Evolutionary conservation across 37 sponge, comb jelly and placozoan genomes (phyloP), one percentile per base, ranked within the genome.

Genomic region (Beroe ovata): DNA sequence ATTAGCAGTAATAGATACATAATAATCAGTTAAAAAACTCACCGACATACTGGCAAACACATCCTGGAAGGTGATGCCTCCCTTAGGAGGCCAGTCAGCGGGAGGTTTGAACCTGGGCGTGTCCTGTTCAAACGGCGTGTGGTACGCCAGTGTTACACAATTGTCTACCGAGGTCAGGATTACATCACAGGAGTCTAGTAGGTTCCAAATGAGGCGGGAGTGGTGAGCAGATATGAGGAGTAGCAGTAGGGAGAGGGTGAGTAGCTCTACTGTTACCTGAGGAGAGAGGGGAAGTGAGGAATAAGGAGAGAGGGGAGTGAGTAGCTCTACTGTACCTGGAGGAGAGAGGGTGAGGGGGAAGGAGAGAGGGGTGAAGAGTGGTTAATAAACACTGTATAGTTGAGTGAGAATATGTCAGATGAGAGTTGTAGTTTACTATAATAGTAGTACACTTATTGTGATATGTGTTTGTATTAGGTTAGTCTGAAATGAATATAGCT

Each of bases 41-140:
- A 66, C 69, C 8, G 84, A 77, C 84, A 77, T 77, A 54, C 84
- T 42, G 21, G 84, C 84, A 36, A 42, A 77, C 38, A 77, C 84
- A 23, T 77, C 84, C 84, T 77, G 54, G 54, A 77, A 77, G 23
- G 47, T 16, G 19, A 77, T 2, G 26, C 54, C 54, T 4, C 84
- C 84, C 23, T 41, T 39, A n/a, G 42, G 84, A 1, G 84, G 84
- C 84, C 84, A 77, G 1, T 40, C 38, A 11, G 54, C 54, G 38
- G 84, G 84, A 20, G 84, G 84, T 40, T 77, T 77, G 54, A 77
- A 77, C 54, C 54, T 37, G 54, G 84, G 84, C 11, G 26, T 77
- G 84, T 39, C 84, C n/a, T n/a, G 26, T 54, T 77, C 84, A 4
- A 6, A n/a, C 22, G 42, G 54, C 28, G 54, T 36, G 54, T 77